phyloP scores from a whole-genome alignment of 2,888 invertebrate species.

The Cephonodes hylas region DNA sequence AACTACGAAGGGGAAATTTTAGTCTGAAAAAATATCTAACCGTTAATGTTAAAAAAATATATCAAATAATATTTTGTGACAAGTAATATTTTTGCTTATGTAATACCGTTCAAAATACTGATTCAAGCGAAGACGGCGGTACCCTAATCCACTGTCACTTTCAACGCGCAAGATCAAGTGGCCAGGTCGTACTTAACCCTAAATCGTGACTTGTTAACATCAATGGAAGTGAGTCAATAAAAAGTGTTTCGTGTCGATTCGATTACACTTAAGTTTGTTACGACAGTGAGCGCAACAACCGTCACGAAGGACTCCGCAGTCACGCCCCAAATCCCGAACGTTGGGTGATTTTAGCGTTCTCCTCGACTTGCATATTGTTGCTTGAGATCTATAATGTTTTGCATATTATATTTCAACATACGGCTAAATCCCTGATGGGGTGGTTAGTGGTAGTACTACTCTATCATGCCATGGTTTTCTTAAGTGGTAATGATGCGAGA shows the following conservation, averaged over 20 bases:
- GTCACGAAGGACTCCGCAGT: conserved; percentile 33
- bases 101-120: too few relatives aligned
- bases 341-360: neutral
- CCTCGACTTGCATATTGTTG: neutral
- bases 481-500: too few relatives aligned
- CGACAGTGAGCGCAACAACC: conserved; percentile 28
- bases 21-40: neutral
- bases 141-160: conserved; percentile 38
- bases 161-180: conserved; percentile 19
- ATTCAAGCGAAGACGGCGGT: too few relatives aligned
- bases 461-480: too few relatives aligned
- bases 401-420: neutral
- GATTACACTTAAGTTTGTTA: conserved; percentile 32
- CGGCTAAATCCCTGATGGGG: too few relatives aligned
- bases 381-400: neutral
- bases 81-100: too few relatives aligned
- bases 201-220: conserved; percentile 32
- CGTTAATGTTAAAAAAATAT: too few relatives aligned
- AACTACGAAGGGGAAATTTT: neutral
- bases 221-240: conserved; percentile 28
- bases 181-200: conserved; percentile 28
- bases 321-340: conserved; percentile 6
- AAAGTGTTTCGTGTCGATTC: conserved; percentile 34
- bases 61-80: too few relatives aligned
- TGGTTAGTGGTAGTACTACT: too few relatives aligned